Evolutionary conservation across 2,113 vertebrate species (phyloP).

Genomic region (Clupea harengus): DNA sequence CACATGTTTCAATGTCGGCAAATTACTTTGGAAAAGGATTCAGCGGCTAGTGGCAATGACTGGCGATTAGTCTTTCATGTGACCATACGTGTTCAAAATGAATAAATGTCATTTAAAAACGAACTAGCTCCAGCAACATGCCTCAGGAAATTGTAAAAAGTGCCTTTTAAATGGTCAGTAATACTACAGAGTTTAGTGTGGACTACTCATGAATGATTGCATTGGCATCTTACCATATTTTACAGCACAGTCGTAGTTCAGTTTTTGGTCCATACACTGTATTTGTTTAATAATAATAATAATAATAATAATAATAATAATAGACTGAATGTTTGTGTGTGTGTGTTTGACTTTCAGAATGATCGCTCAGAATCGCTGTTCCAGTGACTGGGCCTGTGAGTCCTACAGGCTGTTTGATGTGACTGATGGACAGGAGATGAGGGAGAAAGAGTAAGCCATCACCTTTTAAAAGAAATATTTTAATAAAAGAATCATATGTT

Average conservation of each 20-base stretch:
- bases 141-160: neutral
- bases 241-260: neutral
- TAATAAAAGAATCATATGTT: neutral
- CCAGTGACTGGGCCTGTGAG: slow-evolving; percentile 77
- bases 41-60: too few species aligned
- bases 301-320: too few species aligned
- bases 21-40: too few species aligned
- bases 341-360: slow-evolving; percentile 55
- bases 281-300: neutral
- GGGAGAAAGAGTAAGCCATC: slow-evolving; percentile 71
- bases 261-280: neutral
- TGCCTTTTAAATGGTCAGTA: neutral
- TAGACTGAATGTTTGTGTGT: neutral
- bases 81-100: too few species aligned
- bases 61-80: too few species aligned
- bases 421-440: slow-evolving; percentile 73
- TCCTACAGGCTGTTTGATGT: slow-evolving; percentile 85
- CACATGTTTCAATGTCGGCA: neutral
- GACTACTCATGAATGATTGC: too few species aligned
- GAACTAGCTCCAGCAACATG: neutral
- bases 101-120: neutral
- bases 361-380: slow-evolving; percentile 69
- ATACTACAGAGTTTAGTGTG: neutral
- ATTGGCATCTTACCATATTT: too few species aligned
- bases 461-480: neutral